Conservation (phyloP, 2,888 invertebrate genomes). For the Drosophila quinaria region DNA sequence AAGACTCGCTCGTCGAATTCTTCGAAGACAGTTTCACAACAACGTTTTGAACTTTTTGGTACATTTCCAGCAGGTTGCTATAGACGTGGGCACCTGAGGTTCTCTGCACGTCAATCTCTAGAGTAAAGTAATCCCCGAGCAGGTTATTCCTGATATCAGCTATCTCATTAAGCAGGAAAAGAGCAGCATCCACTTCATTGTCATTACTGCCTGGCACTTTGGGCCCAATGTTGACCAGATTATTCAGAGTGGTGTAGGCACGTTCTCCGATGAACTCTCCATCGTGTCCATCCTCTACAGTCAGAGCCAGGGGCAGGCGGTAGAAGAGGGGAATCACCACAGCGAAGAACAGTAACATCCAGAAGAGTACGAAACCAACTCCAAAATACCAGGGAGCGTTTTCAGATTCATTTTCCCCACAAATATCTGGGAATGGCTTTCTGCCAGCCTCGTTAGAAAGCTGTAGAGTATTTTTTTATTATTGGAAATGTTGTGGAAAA, state of each 20-base stretch:
- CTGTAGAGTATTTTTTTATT: slow-evolving; percentile 8
- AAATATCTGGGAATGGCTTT: background rate
- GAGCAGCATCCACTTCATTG: slow-evolving; percentile 89
- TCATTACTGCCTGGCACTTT: slow-evolving; percentile 90
- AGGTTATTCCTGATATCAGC: slow-evolving; percentile 64
- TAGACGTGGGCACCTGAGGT: slow-evolving; percentile 76
- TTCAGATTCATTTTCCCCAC: background rate
- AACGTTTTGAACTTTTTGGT: slow-evolving; percentile 82
- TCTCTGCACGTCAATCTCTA: slow-evolving; percentile 82
- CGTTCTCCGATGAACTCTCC: slow-evolving; percentile 89
- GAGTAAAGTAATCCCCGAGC: slow-evolving; percentile 70
- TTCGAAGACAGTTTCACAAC: slow-evolving; percentile 80
- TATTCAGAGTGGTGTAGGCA: slow-evolving; percentile 85
- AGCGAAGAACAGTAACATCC: slow-evolving; percentile 73
- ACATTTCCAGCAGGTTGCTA: slow-evolving; percentile 71
- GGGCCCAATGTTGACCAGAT: slow-evolving; percentile 87
- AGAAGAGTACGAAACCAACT: slow-evolving; percentile 70
- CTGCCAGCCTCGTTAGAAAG: slow-evolving; percentile 22
- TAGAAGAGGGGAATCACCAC: slow-evolving; percentile 69
- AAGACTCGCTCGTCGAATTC: slow-evolving; percentile 71
- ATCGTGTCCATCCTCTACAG: slow-evolving; percentile 61
- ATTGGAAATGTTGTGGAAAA: no score
- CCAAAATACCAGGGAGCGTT: slow-evolving; percentile 69
- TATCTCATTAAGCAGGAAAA: slow-evolving; percentile 84
- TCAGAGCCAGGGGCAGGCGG: slow-evolving; percentile 69